phyloP scores from a whole-genome alignment of 2,113 vertebrate genomes.

The Hippocampus guttulatus region DNA sequence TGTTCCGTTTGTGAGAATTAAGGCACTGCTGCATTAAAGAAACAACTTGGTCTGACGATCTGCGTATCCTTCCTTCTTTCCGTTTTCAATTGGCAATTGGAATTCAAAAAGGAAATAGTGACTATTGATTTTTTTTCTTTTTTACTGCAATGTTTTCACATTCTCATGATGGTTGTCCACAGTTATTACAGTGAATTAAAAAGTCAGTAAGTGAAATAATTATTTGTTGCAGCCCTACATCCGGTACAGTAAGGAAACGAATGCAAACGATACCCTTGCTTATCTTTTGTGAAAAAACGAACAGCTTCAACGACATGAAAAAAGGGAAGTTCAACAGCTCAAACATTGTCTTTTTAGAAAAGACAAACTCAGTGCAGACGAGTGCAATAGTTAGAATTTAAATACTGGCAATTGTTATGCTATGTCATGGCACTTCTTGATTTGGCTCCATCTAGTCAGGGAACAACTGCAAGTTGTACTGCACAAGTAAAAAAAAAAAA shows the following conservation, averaged over 20 bases:
- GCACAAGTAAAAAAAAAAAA: background rate
- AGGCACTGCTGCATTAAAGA: constrained; percentile 79
- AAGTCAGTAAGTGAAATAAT: too few relatives aligned
- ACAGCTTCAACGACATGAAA: too few relatives aligned
- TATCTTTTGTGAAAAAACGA: too few relatives aligned
- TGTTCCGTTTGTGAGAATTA: constrained; percentile 53
- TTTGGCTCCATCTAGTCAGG: background rate
- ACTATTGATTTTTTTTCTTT: background rate
- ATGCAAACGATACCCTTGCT: too few relatives aligned
- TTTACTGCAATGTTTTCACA: background rate
- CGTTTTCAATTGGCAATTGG: background rate
- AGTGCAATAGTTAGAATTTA: too few relatives aligned
- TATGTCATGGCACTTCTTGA: background rate
- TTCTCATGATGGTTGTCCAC: too few relatives aligned
- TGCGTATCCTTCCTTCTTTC: background rate
- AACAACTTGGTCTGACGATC: constrained; percentile 48
- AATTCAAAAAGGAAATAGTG: background rate
- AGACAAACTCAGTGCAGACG: too few relatives aligned
- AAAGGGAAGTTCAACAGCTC: too few relatives aligned
- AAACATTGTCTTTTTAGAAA: too few relatives aligned
- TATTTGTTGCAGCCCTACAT: too few relatives aligned
- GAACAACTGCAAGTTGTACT: background rate
- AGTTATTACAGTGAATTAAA: too few relatives aligned
- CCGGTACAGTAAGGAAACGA: too few relatives aligned
- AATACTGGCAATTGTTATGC: background rate